Percentiles rank a stretch among this genome's conserved stretches.
Evolutionary conservation across 1,140 invertebrate genomes (phyloP).

Genomic region (Zaprionus kolodkinae): DNA sequence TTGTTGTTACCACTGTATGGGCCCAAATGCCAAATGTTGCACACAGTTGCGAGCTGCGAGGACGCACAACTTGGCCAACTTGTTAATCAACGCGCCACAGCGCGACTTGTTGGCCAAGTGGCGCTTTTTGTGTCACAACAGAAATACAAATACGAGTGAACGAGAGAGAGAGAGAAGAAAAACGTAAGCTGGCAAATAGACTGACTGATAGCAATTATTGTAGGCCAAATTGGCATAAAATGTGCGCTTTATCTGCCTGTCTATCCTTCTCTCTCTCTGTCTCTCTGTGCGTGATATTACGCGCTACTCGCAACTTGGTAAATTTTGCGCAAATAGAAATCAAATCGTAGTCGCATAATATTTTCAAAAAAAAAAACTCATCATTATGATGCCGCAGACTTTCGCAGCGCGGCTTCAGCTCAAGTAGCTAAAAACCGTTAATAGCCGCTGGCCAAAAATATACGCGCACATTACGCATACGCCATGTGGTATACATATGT

Average conservation of each 20-base stretch:
- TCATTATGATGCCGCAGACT: conserved; percentile 42
- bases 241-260: conserved; percentile 31
- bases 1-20: background rate
- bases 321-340: conserved; percentile 71
- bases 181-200: conserved; percentile 22
- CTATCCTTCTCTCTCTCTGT: conserved; percentile 11
- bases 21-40: conserved; percentile 39
- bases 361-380: conserved; percentile 36
- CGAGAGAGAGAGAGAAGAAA: background rate
- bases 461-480: conserved; percentile 55
- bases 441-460: conserved; percentile 61
- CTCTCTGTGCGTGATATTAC: conserved; percentile 56
- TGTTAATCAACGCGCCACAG: conserved; percentile 48
- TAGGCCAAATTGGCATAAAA: conserved; percentile 56
- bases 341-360: conserved; percentile 47
- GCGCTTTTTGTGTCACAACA: conserved; percentile 49
- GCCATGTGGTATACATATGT: conserved; percentile 36
- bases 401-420: conserved; percentile 41
- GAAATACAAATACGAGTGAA: conserved; percentile 5
- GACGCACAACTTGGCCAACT: conserved; percentile 26
- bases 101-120: conserved; percentile 36
- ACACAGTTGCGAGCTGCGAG: conserved; percentile 27
- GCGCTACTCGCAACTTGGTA: conserved; percentile 34
- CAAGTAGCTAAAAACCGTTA: conserved; percentile 60
- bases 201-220: conserved; percentile 53